These are phyloP conservation scores for Halcyon senegalensis DNA, from an alignment of 2,113 vertebrate species.

Conservation along the genomic window DNA sequence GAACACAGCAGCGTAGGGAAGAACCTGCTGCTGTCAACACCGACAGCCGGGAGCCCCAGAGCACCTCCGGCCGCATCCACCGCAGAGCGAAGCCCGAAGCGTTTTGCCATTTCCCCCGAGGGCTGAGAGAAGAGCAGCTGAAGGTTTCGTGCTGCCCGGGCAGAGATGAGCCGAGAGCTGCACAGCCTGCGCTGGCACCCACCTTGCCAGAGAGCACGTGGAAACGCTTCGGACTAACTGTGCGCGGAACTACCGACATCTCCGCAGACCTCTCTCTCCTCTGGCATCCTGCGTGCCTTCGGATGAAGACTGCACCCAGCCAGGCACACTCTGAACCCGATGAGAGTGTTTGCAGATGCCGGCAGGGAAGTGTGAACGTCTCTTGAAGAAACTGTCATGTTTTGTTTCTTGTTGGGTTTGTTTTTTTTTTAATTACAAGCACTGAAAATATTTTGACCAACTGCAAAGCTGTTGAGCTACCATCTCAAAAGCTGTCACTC, in stretches of 20 bases:
- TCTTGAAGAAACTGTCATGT: neutral
- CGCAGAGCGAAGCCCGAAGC: neutral
- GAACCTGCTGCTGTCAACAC: neutral
- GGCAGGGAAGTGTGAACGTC: neutral
- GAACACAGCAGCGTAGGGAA: neutral
- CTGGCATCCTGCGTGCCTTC: neutral
- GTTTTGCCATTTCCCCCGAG: neutral
- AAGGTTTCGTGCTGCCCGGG: neutral
- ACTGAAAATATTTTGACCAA: neutral
- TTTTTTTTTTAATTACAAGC: neutral
- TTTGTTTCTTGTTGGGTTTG: too few relatives aligned
- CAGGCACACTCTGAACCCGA: neutral
- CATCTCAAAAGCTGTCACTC: neutral
- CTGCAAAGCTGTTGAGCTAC: neutral
- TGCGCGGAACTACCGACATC: neutral
- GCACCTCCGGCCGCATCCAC: neutral
- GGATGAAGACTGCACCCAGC: neutral
- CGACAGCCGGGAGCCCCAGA: fast-evolving
- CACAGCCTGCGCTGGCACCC: neutral
- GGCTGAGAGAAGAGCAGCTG: neutral
- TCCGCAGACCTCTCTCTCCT: neutral
- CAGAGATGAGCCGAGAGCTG: neutral
- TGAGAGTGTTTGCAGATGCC: neutral
- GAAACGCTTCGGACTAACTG: neutral
- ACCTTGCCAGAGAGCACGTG: neutral